A percentile compares a stretch with the other conserved stretches of the same genome.
These are phyloP conservation scores for Pangasianodon gigas DNA, from an alignment of 2,113 vertebrate genomes.

Conservation along the genomic window DNA sequence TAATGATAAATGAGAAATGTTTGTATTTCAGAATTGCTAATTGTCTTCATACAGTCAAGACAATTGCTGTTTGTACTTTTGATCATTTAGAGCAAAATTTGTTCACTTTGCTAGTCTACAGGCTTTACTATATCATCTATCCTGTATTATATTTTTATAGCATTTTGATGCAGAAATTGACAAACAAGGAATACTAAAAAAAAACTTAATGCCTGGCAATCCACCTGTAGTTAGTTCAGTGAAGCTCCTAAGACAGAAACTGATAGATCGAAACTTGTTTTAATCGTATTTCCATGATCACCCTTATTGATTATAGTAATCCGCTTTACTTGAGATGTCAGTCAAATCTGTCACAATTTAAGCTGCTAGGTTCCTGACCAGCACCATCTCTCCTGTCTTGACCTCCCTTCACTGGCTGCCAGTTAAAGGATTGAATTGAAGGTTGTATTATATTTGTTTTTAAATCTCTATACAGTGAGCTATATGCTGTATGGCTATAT, in stretches of 20 bases:
- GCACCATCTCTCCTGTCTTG: not conserved
- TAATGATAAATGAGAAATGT: not conserved
- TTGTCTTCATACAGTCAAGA: not conserved
- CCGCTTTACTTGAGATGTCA: not conserved
- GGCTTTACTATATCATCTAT: not conserved
- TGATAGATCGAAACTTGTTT: not conserved
- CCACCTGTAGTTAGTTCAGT: not conserved
- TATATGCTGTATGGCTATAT: not conserved
- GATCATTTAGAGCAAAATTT: not conserved
- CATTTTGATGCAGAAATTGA: not conserved
- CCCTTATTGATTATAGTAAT: not conserved
- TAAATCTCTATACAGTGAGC: not conserved
- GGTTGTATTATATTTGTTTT: not conserved
- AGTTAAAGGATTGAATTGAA: not conserved
- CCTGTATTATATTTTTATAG: not conserved
- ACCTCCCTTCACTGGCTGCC: not conserved
- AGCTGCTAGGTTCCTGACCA: not conserved
- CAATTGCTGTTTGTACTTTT: not conserved
- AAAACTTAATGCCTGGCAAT: not conserved
- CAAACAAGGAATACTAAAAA: not conserved
- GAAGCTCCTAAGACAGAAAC: not conserved
- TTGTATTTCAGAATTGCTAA: not conserved
- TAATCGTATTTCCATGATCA: not conserved
- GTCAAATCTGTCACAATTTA: not conserved
- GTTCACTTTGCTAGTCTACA: not conserved